phyloP scores from a whole-genome alignment of 2,888 invertebrate species.

The Thera britannica region DNA sequence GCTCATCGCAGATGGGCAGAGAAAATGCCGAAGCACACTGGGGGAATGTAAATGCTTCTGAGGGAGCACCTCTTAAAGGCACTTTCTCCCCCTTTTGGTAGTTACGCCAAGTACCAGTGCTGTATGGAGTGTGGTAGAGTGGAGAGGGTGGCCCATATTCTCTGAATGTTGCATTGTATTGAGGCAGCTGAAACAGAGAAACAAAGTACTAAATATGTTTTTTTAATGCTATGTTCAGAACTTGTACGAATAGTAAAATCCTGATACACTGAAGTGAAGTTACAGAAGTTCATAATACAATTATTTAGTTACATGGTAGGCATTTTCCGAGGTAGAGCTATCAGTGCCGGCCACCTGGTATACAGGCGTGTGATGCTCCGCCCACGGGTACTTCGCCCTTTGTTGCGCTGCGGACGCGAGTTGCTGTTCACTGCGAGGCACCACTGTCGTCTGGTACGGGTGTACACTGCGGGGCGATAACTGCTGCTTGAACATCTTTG shows the following conservation, averaged over 20 bases:
- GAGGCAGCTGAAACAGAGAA: conserved; percentile 64
- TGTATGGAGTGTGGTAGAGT: conserved; percentile 79
- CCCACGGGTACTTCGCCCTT: conserved; percentile 80
- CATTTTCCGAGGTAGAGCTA: conserved; percentile 80
- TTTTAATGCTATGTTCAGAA: too few species aligned
- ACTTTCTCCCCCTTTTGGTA: conserved; percentile 68
- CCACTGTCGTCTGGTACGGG: conserved; percentile 80
- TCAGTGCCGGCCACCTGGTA: conserved; percentile 78
- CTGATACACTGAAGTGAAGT: too few species aligned
- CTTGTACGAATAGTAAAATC: too few species aligned
- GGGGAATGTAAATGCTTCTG: conserved; percentile 68
- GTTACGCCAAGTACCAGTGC: conserved; percentile 68
- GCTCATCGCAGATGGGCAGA: conserved; percentile 71
- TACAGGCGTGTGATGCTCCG: conserved; percentile 70
- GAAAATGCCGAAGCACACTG: conserved; percentile 77
- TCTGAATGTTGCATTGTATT: conserved; percentile 64
- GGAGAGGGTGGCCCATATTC: conserved; percentile 77
- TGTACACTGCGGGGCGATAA: conserved; percentile 76
- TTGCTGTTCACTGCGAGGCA: conserved; percentile 77
- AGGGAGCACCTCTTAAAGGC: conserved; percentile 48
- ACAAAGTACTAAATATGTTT: neutral
- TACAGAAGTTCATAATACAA: too few species aligned
- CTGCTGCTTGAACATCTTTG: conserved; percentile 79
- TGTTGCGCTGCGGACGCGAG: conserved; percentile 75
- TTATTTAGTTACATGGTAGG: conserved; percentile 69